These are phyloP conservation scores for Charadrius vociferus DNA, from an alignment of 2,113 vertebrate genomes.

Conservation along the genomic window DNA sequence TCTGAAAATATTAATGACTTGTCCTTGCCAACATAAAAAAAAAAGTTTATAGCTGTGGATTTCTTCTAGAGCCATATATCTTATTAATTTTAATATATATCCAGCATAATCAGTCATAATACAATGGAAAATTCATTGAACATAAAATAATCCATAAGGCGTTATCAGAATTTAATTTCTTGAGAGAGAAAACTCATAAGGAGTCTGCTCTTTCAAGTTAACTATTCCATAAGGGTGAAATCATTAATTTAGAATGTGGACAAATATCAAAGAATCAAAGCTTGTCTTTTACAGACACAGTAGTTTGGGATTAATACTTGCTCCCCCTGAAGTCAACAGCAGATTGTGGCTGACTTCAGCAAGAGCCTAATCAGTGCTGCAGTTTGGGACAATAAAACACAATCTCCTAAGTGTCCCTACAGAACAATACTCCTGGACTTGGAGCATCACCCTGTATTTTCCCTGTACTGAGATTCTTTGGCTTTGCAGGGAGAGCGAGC, in stretches of 20 bases:
- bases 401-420: background rate
- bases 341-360: background rate
- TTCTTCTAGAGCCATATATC: constrained; percentile 15
- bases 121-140: constrained; percentile 47
- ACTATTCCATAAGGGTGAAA: constrained; percentile 3
- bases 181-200: background rate
- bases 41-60: background rate
- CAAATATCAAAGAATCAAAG: constrained; percentile 43
- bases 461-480: background rate
- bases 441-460: background rate
- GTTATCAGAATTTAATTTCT: background rate
- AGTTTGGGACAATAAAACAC: background rate
- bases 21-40: background rate
- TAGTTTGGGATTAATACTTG: background rate
- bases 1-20: constrained; percentile 57
- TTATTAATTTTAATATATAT: constrained; percentile 36
- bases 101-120: background rate
- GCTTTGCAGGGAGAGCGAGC: background rate
- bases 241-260: background rate
- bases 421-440: background rate
- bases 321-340: background rate
- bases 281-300: background rate
- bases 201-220: background rate
- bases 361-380: background rate
- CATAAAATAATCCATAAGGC: constrained; percentile 11